Conservation (phyloP, 2,797 vertebrate genomes). For the Tinamus major region DNA sequence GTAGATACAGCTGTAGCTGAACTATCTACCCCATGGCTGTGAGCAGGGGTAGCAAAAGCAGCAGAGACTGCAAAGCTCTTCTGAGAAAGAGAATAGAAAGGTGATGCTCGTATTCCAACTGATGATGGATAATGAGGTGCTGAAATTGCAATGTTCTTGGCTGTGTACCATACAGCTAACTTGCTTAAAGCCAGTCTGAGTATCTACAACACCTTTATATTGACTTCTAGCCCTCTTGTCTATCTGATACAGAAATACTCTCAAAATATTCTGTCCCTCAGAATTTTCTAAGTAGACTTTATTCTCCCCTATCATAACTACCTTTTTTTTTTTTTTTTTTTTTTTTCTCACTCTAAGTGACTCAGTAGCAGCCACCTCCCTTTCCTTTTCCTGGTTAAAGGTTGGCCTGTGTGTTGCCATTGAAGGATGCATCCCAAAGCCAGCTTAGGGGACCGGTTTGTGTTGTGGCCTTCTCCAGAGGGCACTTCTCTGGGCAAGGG, state of each 20-base stretch:
- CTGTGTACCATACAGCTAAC: not conserved
- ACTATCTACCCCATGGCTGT: fast-evolving
- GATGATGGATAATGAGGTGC: not conserved
- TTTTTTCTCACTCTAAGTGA: not conserved
- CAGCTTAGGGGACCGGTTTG: constrained; percentile 63
- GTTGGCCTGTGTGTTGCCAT: constrained; percentile 42
- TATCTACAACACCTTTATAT: fast-evolving
- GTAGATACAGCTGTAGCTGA: not conserved
- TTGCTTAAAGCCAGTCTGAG: not conserved
- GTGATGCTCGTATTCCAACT: not conserved
- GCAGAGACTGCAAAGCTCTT: not conserved
- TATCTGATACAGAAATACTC: not conserved
- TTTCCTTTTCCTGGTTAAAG: constrained; percentile 63
- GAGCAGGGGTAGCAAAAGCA: not conserved
- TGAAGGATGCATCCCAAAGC: constrained; percentile 63
- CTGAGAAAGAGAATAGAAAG: not conserved
- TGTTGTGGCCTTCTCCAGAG: constrained; percentile 50
- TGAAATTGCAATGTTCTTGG: fast-evolving
- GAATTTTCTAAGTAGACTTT: constrained; percentile 41
- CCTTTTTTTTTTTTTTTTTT: constrained; percentile 49
- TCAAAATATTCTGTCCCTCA: constrained; percentile 34
- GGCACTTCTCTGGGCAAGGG: constrained; percentile 48
- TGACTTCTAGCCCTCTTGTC: not conserved
- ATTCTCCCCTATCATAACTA: not conserved
- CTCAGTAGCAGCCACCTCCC: constrained; percentile 44